Evolutionary conservation across 2,888 invertebrate genomes (phyloP).

Genomic region (Hymenopus coronatus): DNA sequence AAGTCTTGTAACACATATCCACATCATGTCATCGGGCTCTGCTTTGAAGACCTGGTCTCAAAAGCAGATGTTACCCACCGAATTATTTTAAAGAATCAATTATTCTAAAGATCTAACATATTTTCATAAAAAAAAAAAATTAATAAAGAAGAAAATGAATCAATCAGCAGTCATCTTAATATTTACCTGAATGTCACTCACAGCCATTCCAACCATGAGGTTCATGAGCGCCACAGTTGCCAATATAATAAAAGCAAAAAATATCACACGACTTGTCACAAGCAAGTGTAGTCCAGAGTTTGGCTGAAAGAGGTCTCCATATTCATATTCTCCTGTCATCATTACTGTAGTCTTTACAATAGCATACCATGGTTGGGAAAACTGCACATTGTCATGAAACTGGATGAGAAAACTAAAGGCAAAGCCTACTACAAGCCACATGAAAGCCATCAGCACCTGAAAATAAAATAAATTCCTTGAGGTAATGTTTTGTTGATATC

Average conservation of each 20-base stretch:
- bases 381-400: conserved; percentile 49
- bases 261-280: conserved; percentile 49
- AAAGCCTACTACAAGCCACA: conserved; percentile 55
- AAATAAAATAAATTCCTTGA: conserved; percentile 31
- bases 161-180: no score
- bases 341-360: conserved; percentile 55
- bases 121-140: not conserved
- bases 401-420: conserved; percentile 55
- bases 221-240: conserved; percentile 57
- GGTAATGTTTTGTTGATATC: not conserved
- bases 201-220: conserved; percentile 55
- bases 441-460: conserved; percentile 53
- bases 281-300: conserved; percentile 31
- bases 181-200: conserved; percentile 49
- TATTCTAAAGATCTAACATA: no score
- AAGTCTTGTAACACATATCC: no score
- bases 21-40: no score
- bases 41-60: no score
- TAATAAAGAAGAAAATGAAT: not conserved
- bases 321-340: conserved; percentile 59
- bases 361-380: conserved; percentile 46
- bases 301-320: conserved; percentile 46
- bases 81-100: no score
- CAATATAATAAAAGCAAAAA: conserved; percentile 52
- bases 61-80: no score